Percentiles rank a stretch among this genome's conserved stretches.
Conservation (phyloP, 2,888 invertebrate genomes). For the Hoplodrina blanda region DNA sequence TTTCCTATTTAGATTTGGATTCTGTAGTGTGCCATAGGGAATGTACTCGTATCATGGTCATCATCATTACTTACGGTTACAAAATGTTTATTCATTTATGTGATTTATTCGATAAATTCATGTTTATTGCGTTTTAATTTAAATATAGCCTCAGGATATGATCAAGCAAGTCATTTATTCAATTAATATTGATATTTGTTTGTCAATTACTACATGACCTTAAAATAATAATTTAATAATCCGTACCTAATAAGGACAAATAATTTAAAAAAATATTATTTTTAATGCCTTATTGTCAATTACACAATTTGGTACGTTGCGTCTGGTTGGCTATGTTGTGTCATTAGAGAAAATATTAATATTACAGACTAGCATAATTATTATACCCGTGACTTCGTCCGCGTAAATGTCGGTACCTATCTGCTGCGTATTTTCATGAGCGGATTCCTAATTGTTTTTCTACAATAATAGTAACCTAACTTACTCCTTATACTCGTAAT, state of each 20-base stretch:
- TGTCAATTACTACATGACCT: not conserved
- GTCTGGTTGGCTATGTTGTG: not conserved
- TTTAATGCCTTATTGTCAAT: no score
- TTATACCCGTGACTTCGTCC: no score
- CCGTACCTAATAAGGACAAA: not conserved
- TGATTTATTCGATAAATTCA: constrained; percentile 1
- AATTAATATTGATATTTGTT: not conserved
- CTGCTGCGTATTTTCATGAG: no score
- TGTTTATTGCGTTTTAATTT: not conserved
- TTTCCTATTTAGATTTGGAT: constrained; percentile 62
- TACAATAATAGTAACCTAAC: no score
- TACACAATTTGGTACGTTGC: not conserved
- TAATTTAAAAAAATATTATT: no score
- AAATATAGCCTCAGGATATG: not conserved
- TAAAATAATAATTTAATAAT: not conserved
- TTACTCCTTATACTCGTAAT: no score
- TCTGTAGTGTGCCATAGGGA: constrained; percentile 14
- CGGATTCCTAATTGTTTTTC: no score
- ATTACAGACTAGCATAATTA: no score
- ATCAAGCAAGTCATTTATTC: constrained; percentile 7
- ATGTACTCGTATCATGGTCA: constrained; percentile 1
- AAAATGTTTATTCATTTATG: no score
- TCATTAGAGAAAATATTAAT: not conserved
- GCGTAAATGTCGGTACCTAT: no score
- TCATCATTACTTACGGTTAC: not conserved